phyloP scores from a whole-genome alignment of 2,797 vertebrate genomes.

The Coregonus sp. region DNA sequence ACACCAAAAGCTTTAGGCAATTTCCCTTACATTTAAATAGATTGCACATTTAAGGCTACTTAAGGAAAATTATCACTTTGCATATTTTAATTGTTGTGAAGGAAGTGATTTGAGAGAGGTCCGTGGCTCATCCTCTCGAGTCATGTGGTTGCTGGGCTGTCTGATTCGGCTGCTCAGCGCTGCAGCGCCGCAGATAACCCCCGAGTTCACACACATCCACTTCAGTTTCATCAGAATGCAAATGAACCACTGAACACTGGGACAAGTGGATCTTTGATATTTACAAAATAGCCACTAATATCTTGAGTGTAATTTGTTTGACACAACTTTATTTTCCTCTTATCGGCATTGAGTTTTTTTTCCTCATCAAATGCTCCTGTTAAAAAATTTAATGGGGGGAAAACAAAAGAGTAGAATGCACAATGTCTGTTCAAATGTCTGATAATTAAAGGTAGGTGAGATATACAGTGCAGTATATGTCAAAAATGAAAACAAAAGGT shows the following conservation, averaged over 20 bases:
- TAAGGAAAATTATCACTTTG: slow-evolving; percentile 99
- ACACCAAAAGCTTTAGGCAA: slow-evolving; percentile 96
- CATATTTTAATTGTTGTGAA: slow-evolving; percentile 99
- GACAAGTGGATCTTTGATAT: slow-evolving; percentile 99
- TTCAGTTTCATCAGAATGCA: slow-evolving; percentile 99
- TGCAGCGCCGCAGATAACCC: slow-evolving; percentile 97
- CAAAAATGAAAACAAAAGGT: slow-evolving; percentile 2
- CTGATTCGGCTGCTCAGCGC: slow-evolving; percentile 90
- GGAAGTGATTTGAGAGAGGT: slow-evolving; percentile 99
- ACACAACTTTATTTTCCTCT: slow-evolving; percentile 90
- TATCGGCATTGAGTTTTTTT: slow-evolving; percentile 50
- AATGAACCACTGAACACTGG: slow-evolving; percentile 91
- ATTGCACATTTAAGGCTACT: slow-evolving; percentile 99
- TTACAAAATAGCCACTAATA: slow-evolving; percentile 99
- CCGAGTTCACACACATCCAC: slow-evolving; percentile 94
- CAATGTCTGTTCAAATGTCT: background rate
- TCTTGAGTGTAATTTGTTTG: slow-evolving; percentile 92
- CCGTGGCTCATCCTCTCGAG: slow-evolving; percentile 96
- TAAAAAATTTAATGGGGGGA: slow-evolving; percentile 36
- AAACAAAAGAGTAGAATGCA: slow-evolving; percentile 36
- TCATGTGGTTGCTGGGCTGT: slow-evolving; percentile 85
- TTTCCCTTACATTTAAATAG: slow-evolving; percentile 99
- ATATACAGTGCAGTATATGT: too few species aligned
- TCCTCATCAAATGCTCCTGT: slow-evolving; percentile 21
- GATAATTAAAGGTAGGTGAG: background rate